These are phyloP conservation scores for Plodia interpunctella DNA, from an alignment of 1,140 invertebrate species.

Conservation along the genomic window DNA sequence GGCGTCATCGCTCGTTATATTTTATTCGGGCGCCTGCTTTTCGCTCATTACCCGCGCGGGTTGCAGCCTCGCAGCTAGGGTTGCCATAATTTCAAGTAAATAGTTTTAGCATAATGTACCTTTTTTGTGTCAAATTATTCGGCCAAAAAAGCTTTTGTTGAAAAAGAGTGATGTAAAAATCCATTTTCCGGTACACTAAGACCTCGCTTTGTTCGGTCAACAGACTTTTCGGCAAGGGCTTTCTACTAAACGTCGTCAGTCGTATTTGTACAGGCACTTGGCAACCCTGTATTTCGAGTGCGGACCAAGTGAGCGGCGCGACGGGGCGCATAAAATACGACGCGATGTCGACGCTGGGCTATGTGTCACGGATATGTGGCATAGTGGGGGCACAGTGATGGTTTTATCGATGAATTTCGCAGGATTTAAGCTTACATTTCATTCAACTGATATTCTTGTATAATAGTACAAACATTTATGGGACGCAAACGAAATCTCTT, in stretches of 20 bases:
- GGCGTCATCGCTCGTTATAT: conserved; percentile 14
- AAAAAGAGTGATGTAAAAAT: not conserved
- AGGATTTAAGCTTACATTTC: not conserved
- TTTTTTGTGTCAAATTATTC: too few species aligned
- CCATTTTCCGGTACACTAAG: not conserved
- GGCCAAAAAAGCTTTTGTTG: too few species aligned
- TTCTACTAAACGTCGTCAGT: not conserved
- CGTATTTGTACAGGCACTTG: conserved; percentile 1
- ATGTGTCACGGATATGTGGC: conserved; percentile 61
- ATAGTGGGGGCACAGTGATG: not conserved
- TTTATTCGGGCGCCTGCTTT: conserved; percentile 17
- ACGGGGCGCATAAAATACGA: conserved; percentile 49
- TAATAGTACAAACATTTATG: too few species aligned
- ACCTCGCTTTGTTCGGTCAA: not conserved
- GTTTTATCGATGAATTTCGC: conserved; percentile 18
- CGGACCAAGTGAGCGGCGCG: conserved; percentile 31
- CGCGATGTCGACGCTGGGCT: conserved; percentile 44
- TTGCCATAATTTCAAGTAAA: not conserved
- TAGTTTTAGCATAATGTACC: too few species aligned
- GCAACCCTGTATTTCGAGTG: conserved; percentile 31
- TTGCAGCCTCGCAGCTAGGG: conserved; percentile 3
- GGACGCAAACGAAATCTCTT: too few species aligned
- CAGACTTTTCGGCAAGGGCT: not conserved
- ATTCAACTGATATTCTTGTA: too few species aligned
- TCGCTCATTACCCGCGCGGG: conserved; percentile 17